Base-by-base conservation (phyloP, 2,797 vertebrate genomes). In the Sus cebifrons region DNA sequence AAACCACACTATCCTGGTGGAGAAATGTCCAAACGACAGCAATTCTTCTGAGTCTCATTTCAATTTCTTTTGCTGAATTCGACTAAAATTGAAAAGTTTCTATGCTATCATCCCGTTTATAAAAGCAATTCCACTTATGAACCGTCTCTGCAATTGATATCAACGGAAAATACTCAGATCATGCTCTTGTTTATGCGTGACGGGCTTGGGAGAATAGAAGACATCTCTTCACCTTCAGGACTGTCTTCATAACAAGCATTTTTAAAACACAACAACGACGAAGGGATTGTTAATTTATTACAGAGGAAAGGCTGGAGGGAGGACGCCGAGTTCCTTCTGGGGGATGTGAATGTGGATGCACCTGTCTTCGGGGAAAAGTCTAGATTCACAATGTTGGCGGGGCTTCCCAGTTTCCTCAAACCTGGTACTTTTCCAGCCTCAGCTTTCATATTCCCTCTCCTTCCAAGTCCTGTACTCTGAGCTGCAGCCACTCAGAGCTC, bases 51-150 rank as follows among this genome's bases (percentile, higher is more conserved):
- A 27, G 32, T 78, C 74, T 70, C 90, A 14, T 78, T 71, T 74
- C 1, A 9, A 29, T 92, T 74, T 87, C 52, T 90, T 84, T 75
- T 84, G 74, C 36, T 56, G 86, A 92, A 73, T 77, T 40, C 54
- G 71, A 40, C 44, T 44, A 71, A 84, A 81, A 84, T 18, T 44
- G 65, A 75, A 83, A 44, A 62, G 36, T 16, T 85, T 73, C 23
- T 62, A 29, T 18, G 13, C 10, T 62, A 44, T 13, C 18, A 91
- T 6, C 6, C 58, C 27, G 21, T 88, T 65, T 52, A 60, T 29
- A 70, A 90, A 75, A 75, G 40, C 5, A 17, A 77, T 60, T 79
- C 71, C 70, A 44, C 15, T 77, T 65, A 79, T 25, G 40, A 78
- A 68, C 29, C 12, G n/a, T 62, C 78, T 85, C 62, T 81, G 14